phyloP scores from a whole-genome alignment of 2,113 vertebrate species.

The Semnornis frantzii region DNA sequence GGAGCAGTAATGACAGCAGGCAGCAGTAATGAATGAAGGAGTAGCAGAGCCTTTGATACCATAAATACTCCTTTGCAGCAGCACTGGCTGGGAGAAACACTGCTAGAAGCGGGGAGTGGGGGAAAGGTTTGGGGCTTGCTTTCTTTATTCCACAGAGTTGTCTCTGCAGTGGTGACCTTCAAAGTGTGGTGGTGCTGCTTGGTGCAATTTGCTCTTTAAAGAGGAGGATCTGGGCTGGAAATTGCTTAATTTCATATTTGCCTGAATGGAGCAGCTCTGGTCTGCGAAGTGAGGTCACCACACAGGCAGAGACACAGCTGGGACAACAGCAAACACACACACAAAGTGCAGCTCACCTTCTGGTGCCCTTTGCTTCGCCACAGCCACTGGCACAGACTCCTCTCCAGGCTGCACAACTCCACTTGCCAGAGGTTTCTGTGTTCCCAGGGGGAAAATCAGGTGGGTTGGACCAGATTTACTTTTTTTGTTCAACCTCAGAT shows the following conservation, averaged over 20 bases:
- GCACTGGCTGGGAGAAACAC: neutral
- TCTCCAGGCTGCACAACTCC: too few species aligned
- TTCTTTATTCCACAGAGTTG: neutral
- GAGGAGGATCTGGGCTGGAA: neutral
- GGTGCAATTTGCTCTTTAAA: neutral
- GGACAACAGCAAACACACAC: neutral
- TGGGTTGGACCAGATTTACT: too few species aligned
- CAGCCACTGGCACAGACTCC: neutral
- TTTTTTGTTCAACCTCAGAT: too few species aligned
- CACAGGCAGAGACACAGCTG: neutral
- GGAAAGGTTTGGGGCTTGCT: too few species aligned
- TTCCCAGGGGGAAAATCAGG: too few species aligned
- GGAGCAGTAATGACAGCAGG: neutral
- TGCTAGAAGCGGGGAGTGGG: neutral
- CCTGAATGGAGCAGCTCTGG: neutral
- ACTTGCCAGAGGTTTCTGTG: too few species aligned
- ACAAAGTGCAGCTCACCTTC: neutral
- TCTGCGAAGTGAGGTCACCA: neutral
- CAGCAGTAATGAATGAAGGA: neutral
- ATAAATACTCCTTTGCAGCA: slow-evolving; percentile 19
- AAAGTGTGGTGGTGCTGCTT: neutral
- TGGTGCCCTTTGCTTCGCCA: neutral
- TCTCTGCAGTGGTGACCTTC: neutral
- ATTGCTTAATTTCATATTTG: neutral
- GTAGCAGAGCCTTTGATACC: neutral